Percentiles rank a stretch among this genome's conserved stretches.
Conservation (phyloP, 2,888 invertebrate species). For the Euproctis similis region DNA sequence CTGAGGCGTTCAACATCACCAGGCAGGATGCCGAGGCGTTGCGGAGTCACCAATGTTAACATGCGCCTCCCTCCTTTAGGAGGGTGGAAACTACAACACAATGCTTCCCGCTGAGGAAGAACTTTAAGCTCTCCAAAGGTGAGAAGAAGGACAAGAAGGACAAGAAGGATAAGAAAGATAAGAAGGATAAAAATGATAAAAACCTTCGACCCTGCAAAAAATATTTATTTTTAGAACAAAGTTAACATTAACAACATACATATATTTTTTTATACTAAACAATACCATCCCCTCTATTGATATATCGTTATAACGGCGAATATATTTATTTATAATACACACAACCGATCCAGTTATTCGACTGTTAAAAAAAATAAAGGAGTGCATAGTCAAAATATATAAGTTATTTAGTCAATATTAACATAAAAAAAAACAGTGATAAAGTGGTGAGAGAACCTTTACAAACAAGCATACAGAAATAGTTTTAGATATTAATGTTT, state of each 20-base stretch:
- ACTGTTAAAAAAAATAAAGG: neutral
- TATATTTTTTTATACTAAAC: neutral
- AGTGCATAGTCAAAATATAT: no score
- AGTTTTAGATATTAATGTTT: neutral
- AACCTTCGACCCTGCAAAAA: neutral
- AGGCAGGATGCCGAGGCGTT: conserved; percentile 86
- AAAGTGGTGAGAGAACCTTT: conserved; percentile 1
- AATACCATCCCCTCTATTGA: neutral
- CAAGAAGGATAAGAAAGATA: neutral
- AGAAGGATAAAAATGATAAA: neutral
- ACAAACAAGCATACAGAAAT: neutral
- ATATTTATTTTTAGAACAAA: no score
- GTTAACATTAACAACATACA: no score
- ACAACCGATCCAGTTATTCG: neutral
- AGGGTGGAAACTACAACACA: neutral
- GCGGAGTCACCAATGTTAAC: conserved; percentile 35
- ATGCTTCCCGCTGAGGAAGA: conserved; percentile 1
- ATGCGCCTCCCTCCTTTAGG: conserved; percentile 1
- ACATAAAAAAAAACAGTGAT: neutral
- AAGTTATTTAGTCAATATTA: no score
- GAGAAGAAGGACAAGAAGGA: neutral
- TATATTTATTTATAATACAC: no score
- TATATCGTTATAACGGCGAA: neutral
- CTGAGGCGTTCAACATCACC: conserved; percentile 92
- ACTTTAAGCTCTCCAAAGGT: neutral